Base-by-base conservation (phyloP, 2,797 vertebrate species). In the Tympanoctomys barrerae region DNA sequence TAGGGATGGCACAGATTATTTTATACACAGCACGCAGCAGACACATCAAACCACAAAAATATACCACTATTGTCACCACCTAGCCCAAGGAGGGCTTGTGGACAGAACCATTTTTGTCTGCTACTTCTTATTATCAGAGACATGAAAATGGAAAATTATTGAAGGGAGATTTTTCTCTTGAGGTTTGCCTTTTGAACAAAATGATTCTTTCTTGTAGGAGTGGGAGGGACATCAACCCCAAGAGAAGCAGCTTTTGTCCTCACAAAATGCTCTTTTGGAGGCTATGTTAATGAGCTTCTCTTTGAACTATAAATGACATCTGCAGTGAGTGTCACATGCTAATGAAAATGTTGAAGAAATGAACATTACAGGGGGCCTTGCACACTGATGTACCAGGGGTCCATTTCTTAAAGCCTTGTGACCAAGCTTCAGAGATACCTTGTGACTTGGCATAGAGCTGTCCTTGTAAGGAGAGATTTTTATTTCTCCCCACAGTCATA, bases 271-370 rank as follows among this genome's bases (percentile, higher is more conserved):
- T 97, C 97, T 97, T 97, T 93, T 95, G 80, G 96, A 97, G 95
- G 66, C 86, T 97, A 96, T 85, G 95, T 96, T 97, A 98, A 98
- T 98, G 91, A 97, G 83, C 89, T 97, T 98, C 95, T 42, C 97
- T 98, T 98, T 97, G 98, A 97, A 98, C 94, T 97, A 82, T 97
- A 97, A 98, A 96, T 97, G 95, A 83, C 88, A 75, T 93, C 61
- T 81, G 59, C 49, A 39, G 42, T 84, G 80, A 12, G 3, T 91
- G 78, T 97, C 96, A 96, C 95, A 97, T 91, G 64, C 92, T 97
- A 96, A 97, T 96, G 33, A 1, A 85, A 94, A 88, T 80, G 52
- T 83, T 33, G 54, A 81, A 95, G 62, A 93, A 86, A 95, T 91
- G 96, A 95, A 84, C 71, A 57, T 42, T 21, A 2, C 14, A 21